These are phyloP conservation scores for Pharmacophagus antenor DNA, from an alignment of 2,888 invertebrate species.

Conservation along the genomic window DNA sequence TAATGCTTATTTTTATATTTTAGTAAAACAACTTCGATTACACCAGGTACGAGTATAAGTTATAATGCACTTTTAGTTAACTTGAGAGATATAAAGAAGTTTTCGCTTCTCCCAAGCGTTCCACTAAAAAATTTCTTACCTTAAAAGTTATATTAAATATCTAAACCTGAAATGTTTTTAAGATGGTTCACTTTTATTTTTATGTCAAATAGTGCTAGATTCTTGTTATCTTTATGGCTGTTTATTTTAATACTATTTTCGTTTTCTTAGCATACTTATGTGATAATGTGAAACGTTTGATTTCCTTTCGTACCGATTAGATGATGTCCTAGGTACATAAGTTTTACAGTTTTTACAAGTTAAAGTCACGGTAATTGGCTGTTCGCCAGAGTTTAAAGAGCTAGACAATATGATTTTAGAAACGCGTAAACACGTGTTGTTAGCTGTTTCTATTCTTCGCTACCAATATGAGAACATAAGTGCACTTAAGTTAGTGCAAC, in stretches of 20 bases:
- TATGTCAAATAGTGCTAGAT: too few relatives aligned
- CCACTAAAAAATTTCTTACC: not conserved
- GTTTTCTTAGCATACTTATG: too few relatives aligned
- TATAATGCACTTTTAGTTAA: conserved; percentile 4
- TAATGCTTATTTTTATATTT: not conserved
- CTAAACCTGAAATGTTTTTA: not conserved
- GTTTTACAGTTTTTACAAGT: not conserved
- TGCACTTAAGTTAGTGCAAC: too few relatives aligned
- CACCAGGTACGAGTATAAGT: conserved; percentile 1
- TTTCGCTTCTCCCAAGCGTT: not conserved
- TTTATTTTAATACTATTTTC: too few relatives aligned
- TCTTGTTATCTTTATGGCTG: too few relatives aligned
- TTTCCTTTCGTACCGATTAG: not conserved
- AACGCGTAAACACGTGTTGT: conserved; percentile 19
- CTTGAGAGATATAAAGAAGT: conserved; percentile 5
- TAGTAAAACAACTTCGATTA: not conserved
- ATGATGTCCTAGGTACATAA: not conserved
- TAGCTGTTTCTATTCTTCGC: conserved; percentile 6
- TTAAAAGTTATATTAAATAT: not conserved
- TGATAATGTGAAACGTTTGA: not conserved
- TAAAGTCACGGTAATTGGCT: not conserved
- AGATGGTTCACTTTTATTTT: too few relatives aligned
- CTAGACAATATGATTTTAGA: conserved; percentile 17
- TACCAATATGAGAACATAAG: conserved; percentile 2
- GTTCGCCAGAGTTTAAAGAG: conserved; percentile 8